These are phyloP conservation scores for Eretmochelys imbricata DNA, from an alignment of 2,113 vertebrate species.

Conservation along the genomic window DNA sequence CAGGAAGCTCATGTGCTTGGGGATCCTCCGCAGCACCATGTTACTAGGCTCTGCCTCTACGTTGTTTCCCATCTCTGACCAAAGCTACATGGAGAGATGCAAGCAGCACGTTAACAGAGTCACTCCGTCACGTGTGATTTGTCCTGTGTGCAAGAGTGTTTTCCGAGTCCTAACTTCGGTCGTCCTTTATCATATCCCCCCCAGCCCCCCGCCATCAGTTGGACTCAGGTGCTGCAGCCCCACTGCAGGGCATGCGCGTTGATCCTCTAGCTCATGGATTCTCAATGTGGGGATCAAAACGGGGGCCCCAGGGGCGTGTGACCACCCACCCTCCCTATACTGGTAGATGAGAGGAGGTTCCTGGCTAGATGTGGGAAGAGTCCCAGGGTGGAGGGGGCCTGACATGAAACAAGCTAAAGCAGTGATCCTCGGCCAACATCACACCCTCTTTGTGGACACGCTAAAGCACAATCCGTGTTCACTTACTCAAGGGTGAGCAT, in stretches of 20 bases:
- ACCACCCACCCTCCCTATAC: not conserved
- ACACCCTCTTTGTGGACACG: not conserved
- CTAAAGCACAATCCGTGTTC: not conserved
- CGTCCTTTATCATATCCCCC: not conserved
- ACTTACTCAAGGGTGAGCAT: not conserved
- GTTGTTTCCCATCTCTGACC: not conserved
- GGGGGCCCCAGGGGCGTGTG: not conserved
- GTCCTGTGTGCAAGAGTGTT: not conserved
- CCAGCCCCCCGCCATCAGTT: not conserved
- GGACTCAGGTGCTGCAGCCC: not conserved
- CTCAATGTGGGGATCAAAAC: not conserved
- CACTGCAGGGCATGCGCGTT: not conserved
- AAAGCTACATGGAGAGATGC: not conserved
- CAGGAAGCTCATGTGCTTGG: slow-evolving; percentile 15
- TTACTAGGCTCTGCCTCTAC: not conserved
- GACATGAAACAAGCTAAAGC: not conserved
- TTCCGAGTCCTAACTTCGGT: not conserved
- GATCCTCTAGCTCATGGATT: not conserved
- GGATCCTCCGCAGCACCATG: not conserved
- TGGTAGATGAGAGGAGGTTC: not conserved
- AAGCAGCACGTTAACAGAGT: not conserved
- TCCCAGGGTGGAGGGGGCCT: not conserved
- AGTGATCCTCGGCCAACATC: not conserved
- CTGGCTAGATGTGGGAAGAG: not conserved
- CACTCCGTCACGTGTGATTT: not conserved